phyloP scores from a whole-genome alignment of 2,888 invertebrate species.

The Phlogophora meticulosa region DNA sequence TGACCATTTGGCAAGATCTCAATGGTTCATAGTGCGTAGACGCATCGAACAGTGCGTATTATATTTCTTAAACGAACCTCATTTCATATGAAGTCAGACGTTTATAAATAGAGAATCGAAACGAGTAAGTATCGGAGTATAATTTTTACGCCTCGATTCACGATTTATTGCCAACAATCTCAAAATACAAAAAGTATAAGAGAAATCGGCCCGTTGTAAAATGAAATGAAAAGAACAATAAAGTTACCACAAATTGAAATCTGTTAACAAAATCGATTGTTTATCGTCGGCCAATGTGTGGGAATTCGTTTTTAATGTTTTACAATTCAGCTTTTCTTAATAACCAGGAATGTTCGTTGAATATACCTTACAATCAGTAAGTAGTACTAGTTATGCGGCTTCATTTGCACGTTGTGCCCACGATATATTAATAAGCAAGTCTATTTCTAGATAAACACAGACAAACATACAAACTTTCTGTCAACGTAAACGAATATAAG shows the following conservation, averaged over 20 bases:
- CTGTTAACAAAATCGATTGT: slow-evolving; percentile 56
- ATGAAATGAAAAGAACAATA: slow-evolving; percentile 68
- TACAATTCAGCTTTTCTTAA: slow-evolving; percentile 9
- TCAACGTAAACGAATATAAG: slow-evolving; percentile 24
- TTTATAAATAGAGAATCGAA: slow-evolving; percentile 85
- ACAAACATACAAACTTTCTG: slow-evolving; percentile 19
- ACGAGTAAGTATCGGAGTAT: slow-evolving; percentile 75
- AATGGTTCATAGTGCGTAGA: slow-evolving; percentile 69
- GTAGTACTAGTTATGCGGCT: background rate
- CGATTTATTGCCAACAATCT: slow-evolving; percentile 73
- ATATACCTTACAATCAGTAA: no score
- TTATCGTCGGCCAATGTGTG: slow-evolving; percentile 44
- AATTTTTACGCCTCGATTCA: slow-evolving; percentile 77
- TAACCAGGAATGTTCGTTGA: background rate
- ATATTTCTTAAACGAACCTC: slow-evolving; percentile 71
- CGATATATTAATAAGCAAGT: slow-evolving; percentile 7
- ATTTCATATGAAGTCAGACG: slow-evolving; percentile 80
- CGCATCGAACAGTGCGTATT: slow-evolving; percentile 71
- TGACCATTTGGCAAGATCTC: slow-evolving; percentile 75
- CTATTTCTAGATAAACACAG: slow-evolving; percentile 17
- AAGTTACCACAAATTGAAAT: slow-evolving; percentile 62
- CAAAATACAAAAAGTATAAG: slow-evolving; percentile 71
- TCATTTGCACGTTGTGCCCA: slow-evolving; percentile 26
- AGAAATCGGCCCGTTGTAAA: slow-evolving; percentile 65
- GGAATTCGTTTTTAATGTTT: slow-evolving; percentile 26